A percentile compares a stretch with the other conserved stretches of the same genome.
Evolutionary conservation across 2,888 invertebrate genomes (phyloP).

Genomic region (Aethes cnicana): DNA sequence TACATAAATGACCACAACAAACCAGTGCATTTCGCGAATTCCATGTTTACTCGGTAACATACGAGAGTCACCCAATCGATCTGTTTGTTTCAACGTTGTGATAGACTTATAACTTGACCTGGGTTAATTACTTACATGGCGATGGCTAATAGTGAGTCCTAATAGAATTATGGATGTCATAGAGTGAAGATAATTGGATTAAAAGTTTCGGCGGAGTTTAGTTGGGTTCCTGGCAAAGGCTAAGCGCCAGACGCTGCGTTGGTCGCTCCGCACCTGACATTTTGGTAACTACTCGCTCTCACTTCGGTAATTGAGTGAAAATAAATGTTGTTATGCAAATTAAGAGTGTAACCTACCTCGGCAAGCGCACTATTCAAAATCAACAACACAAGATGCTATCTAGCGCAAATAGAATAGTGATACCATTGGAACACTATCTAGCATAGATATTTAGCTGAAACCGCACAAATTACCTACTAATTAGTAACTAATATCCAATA

Average conservation of each 20-base stretch:
- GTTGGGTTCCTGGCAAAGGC: constrained; percentile 53
- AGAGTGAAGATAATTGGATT: constrained; percentile 64
- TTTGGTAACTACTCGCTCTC: neutral
- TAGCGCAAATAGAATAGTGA: too few species aligned
- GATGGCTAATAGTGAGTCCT: constrained; percentile 37
- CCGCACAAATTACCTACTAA: too few species aligned
- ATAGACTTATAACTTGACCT: constrained; percentile 22
- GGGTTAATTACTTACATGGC: constrained; percentile 23
- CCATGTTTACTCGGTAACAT: constrained; percentile 3
- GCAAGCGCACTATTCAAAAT: too few species aligned
- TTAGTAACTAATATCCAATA: constrained; percentile 5
- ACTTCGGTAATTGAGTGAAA: neutral
- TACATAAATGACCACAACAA: constrained; percentile 48
- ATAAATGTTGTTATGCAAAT: neutral
- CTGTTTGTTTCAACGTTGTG: neutral
- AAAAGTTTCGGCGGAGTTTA: constrained; percentile 62
- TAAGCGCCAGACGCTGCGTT: neutral
- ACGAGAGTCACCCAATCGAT: neutral
- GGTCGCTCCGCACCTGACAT: neutral
- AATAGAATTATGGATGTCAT: constrained; percentile 56
- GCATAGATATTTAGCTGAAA: too few species aligned
- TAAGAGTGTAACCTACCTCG: neutral
- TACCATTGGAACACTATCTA: too few species aligned
- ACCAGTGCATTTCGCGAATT: constrained; percentile 44
- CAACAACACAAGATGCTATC: too few species aligned